phyloP scores from a whole-genome alignment of 2,888 invertebrate genomes.

The Zygothrica quintamaculata region DNA sequence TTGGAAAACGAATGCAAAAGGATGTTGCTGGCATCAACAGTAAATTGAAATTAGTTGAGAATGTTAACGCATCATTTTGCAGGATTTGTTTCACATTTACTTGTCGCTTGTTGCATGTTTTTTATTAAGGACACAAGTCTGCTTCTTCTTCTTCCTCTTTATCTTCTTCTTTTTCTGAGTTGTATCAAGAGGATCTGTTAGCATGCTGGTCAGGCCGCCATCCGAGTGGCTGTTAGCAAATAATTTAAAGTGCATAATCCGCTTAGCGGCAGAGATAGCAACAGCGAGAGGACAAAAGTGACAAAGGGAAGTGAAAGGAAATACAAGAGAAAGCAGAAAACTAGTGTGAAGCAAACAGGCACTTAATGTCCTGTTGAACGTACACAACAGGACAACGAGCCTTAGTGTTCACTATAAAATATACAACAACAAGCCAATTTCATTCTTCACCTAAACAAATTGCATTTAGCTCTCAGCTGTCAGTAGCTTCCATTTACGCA shows the following conservation, averaged over 20 bases:
- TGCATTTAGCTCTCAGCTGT: slow-evolving; percentile 18
- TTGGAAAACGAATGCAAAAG: no score
- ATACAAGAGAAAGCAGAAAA: no score
- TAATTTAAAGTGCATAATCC: slow-evolving; percentile 64
- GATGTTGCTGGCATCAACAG: slow-evolving; percentile 1
- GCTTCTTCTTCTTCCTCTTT: no score
- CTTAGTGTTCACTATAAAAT: slow-evolving; percentile 7
- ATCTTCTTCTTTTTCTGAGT: no score
- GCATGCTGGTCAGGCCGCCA: no score
- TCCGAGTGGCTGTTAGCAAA: slow-evolving; percentile 34
- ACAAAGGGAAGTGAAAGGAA: no score
- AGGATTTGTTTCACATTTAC: slow-evolving; percentile 33
- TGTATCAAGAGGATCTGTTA: slow-evolving; percentile 4
- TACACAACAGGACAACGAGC: slow-evolving; percentile 20
- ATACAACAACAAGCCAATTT: slow-evolving; percentile 10
- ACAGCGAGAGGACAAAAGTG: slow-evolving; percentile 13
- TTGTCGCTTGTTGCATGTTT: slow-evolving; percentile 27
- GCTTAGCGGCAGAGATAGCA: slow-evolving; percentile 40
- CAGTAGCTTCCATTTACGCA: background rate
- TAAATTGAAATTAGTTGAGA: slow-evolving; percentile 50
- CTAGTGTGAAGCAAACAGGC: slow-evolving; percentile 34
- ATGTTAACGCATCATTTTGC: slow-evolving; percentile 55
- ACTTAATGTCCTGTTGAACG: slow-evolving; percentile 44
- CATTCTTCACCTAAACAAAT: slow-evolving; percentile 42
- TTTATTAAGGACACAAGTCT: slow-evolving; percentile 2